Base-by-base conservation (phyloP, 1,140 invertebrate genomes). In the Anoplolepis gracilipes region DNA sequence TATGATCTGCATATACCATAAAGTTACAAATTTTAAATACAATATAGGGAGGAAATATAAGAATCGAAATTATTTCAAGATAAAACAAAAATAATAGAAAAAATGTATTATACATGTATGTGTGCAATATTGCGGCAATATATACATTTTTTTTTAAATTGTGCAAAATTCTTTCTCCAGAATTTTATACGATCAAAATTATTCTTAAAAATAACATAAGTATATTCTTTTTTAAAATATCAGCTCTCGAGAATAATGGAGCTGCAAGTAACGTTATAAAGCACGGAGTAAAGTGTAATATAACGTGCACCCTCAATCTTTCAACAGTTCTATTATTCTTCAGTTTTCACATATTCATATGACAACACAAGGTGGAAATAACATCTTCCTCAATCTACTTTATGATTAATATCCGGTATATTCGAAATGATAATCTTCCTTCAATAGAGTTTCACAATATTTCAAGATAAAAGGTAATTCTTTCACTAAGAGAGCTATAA, bases 401-500 rank as follows among this genome's bases (percentile, higher is more conserved):
- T 19, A 22, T 30, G 42, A 64, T 46, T 55, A 84, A 84, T 84
- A 76, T 84, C 72, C 81, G 46, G n/a, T 65, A 19, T 22, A 77
- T 42, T 53, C 30, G 22, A 64, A 77, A 55, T 65, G 81, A 75
- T 76, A 77, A 75, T 76, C 81, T 84, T 77, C 64, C 30, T 77
- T 22, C 13, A 22, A 53, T 39, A 75, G 61, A 77, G n/a, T 55
- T 76, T 33, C 10, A 62, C 28, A 16, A 16, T n/a, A 46, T 61
- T 61, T 22, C 4, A 25, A 53, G 81, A 61, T 84, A 77, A 84
- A 64, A 84, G 39, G 36, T 30, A 13, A 82, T 64, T 65, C 59
- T 64, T 62, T 62, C 13, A 39, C 59, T 13, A 30, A 6, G 7
- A 64, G 39, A 65, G 61, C n/a, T 59, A 55, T 55, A 75, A 84